These are phyloP conservation scores for Haliclona indistincta DNA, from an alignment of 37 sponge, comb jelly and placozoan species.

Conservation along the genomic window DNA sequence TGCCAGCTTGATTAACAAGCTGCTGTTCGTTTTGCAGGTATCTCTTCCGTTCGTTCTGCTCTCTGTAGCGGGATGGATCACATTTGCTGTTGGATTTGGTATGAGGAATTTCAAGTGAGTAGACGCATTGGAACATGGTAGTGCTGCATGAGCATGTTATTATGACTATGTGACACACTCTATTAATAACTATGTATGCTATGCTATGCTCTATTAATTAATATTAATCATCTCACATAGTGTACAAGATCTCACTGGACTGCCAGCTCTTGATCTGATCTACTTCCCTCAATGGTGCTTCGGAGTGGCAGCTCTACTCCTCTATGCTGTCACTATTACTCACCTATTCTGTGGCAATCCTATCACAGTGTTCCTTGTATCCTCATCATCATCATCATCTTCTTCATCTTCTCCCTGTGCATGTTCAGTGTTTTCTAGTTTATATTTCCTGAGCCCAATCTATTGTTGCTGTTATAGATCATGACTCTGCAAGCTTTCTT, in stretches of 20 bases:
- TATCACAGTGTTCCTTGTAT: slow-evolving; percentile 7
- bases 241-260: background rate
- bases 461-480: background rate
- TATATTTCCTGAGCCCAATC: background rate
- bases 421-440: too few relatives aligned
- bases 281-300: slow-evolving; percentile 3
- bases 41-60: slow-evolving; percentile 32
- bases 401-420: background rate
- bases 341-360: slow-evolving; percentile 14
- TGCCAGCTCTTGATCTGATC: background rate
- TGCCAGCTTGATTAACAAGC: too few relatives aligned
- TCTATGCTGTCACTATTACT: slow-evolving; percentile 12
- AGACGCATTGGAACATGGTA: background rate
- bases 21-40: slow-evolving; percentile 23
- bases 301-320: background rate
- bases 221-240: background rate
- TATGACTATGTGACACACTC: background rate
- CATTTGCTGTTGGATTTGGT: slow-evolving; percentile 53
- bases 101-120: slow-evolving; percentile 43
- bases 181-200: background rate
- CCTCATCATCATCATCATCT: background rate
- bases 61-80: slow-evolving; percentile 36
- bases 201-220: background rate
- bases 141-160: background rate
- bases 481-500: slow-evolving; percentile 2